Conservation (phyloP, 2,888 invertebrate species). For the Dolichomitus sp. region DNA sequence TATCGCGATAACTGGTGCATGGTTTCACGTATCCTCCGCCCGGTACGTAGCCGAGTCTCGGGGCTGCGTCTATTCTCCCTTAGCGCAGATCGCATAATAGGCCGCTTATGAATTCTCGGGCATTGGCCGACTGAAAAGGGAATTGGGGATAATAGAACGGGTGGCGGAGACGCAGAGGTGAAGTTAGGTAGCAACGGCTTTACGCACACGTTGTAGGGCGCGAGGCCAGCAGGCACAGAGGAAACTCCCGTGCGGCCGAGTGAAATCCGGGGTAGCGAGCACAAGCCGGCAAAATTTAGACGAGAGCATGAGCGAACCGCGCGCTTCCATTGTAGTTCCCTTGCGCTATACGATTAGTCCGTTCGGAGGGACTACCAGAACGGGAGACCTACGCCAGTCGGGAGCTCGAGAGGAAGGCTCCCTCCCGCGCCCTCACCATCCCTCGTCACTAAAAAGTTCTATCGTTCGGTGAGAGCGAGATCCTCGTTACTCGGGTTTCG, state of each 20-base stretch:
- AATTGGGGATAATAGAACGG: conserved; percentile 63
- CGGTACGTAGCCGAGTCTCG: not conserved
- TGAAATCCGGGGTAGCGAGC: conserved; percentile 26
- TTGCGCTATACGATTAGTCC: conserved; percentile 59
- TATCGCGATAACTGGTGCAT: conserved; percentile 41
- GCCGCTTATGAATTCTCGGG: conserved; percentile 66
- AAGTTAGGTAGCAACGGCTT: not conserved
- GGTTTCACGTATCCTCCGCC: conserved; percentile 54
- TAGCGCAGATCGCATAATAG: conserved; percentile 57
- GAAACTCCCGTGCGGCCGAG: conserved; percentile 19
- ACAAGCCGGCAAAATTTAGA: conserved; percentile 54
- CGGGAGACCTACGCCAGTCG: conserved; percentile 11
- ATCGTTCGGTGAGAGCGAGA: not conserved
- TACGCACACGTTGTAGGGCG: not conserved
- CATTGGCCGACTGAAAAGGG: conserved; percentile 58
- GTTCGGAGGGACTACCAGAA: conserved; percentile 52
- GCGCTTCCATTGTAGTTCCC: conserved; percentile 48
- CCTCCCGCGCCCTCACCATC: conserved; percentile 7
- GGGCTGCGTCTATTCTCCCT: conserved; percentile 36
- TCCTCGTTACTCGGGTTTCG: conserved; percentile 54
- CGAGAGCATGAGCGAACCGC: conserved; percentile 50
- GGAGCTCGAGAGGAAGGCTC: no score
- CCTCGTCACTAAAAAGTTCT: not conserved
- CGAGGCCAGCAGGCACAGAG: not conserved
- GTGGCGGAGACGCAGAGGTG: conserved; percentile 23